Conservation (phyloP, 2,797 vertebrate genomes). For the Yasuhikotakia modesta region DNA sequence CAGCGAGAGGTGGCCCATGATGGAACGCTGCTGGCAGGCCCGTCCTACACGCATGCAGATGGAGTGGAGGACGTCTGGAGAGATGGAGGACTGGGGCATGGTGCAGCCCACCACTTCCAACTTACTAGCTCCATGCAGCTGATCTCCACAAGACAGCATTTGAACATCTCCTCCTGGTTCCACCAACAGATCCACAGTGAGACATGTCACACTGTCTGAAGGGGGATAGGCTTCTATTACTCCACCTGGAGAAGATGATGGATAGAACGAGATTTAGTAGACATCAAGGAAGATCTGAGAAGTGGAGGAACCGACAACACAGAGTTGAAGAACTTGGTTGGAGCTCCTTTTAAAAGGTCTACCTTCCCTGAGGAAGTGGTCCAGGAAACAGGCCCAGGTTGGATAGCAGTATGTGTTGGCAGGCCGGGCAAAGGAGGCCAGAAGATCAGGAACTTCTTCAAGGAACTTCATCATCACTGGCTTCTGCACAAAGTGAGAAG, state of each 20-base stretch:
- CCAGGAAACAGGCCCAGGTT: slow-evolving; percentile 88
- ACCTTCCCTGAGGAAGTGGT: slow-evolving; percentile 91
- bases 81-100: slow-evolving; percentile 83
- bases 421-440: slow-evolving; percentile 83
- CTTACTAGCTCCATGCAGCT: slow-evolving; percentile 78
- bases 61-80: slow-evolving; percentile 73
- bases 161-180: slow-evolving; percentile 81
- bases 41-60: slow-evolving; percentile 80
- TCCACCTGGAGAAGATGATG: too few species aligned
- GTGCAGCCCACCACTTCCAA: slow-evolving; percentile 77
- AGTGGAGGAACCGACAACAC: not conserved
- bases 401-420: slow-evolving; percentile 86
- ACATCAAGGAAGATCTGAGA: not conserved
- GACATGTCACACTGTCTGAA: slow-evolving; percentile 78
- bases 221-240: slow-evolving; percentile 41
- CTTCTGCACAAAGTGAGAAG: slow-evolving; percentile 75
- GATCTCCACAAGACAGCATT: slow-evolving; percentile 84
- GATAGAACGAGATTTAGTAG: too few species aligned
- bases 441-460: slow-evolving; percentile 87
- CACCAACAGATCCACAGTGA: slow-evolving; percentile 87
- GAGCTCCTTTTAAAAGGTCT: not conserved
- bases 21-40: slow-evolving; percentile 75
- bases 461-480: slow-evolving; percentile 83
- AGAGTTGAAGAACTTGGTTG: not conserved
- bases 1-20: slow-evolving; percentile 84